Evolutionary conservation across 2,888 invertebrate species (phyloP).

Genomic region (Phengaris alcon): DNA sequence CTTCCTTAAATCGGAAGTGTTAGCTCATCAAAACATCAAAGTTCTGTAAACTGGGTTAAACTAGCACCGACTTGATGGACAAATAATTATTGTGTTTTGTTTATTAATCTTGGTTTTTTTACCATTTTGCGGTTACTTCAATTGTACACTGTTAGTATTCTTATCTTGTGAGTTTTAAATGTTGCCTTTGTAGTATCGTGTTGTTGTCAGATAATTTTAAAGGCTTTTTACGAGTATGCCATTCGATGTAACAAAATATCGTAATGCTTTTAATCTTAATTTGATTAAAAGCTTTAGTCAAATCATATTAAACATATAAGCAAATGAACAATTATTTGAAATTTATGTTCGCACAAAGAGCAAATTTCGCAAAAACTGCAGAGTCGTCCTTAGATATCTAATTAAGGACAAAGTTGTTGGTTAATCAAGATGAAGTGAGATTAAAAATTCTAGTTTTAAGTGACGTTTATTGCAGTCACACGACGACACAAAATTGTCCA

Average conservation of each 20-base stretch:
- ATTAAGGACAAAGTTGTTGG: neutral
- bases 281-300: neutral
- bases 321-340: neutral
- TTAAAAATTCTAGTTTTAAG: slow-evolving; percentile 19
- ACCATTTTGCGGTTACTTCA: neutral
- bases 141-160: neutral
- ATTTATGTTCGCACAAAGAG: neutral
- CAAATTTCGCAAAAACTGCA: neutral
- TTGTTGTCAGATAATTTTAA: no score
- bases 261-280: no score
- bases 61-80: slow-evolving; percentile 21
- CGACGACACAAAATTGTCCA: neutral
- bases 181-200: neutral
- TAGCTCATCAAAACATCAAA: slow-evolving; percentile 47
- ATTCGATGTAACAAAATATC: no score
- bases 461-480: slow-evolving; percentile 12
- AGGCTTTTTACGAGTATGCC: no score
- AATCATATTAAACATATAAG: no score
- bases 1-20: slow-evolving; percentile 48
- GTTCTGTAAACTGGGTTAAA: slow-evolving; percentile 39
- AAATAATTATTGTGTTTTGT: slow-evolving; percentile 23
- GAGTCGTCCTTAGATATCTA: neutral
- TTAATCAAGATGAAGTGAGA: slow-evolving; percentile 4
- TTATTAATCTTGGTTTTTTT: slow-evolving; percentile 1
- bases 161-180: neutral